Evolutionary conservation across 2,797 vertebrate species (phyloP).

Genomic region (Limnodromus scolopaceus): DNA sequence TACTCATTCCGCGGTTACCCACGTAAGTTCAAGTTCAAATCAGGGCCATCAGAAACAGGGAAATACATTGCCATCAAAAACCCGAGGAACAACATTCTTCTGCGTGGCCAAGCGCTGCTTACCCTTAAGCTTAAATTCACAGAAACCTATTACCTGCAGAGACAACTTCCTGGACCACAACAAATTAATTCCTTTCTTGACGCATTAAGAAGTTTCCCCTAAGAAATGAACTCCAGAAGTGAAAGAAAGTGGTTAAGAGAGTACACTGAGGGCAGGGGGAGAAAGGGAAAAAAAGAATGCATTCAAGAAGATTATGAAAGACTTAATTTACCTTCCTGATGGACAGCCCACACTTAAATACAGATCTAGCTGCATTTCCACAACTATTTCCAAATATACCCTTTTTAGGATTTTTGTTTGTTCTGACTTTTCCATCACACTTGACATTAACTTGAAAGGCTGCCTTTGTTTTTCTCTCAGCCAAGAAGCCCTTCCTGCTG

Average conservation of each 20-base stretch:
- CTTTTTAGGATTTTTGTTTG: no score
- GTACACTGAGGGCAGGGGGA: background rate
- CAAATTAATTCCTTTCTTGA: background rate
- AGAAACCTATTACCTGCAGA: background rate
- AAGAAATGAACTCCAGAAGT: background rate
- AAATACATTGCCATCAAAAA: background rate
- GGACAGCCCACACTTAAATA: no score
- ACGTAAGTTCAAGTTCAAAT: background rate
- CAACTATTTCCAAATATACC: background rate
- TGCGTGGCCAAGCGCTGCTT: fast-evolving
- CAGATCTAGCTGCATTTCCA: fast-evolving
- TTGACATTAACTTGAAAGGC: background rate
- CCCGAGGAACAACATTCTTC: background rate
- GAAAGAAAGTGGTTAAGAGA: background rate
- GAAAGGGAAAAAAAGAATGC: fast-evolving
- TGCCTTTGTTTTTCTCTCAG: background rate
- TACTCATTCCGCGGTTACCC: background rate
- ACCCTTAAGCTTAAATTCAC: background rate
- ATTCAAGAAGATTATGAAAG: background rate
- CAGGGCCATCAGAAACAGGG: background rate
- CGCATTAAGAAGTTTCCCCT: background rate
- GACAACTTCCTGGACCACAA: background rate
- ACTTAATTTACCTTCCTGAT: background rate
- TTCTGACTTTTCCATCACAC: background rate
- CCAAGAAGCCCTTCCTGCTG: background rate